Evolutionary conservation across 2,888 invertebrate species (phyloP).

Genomic region (Platycnemis pennipes): DNA sequence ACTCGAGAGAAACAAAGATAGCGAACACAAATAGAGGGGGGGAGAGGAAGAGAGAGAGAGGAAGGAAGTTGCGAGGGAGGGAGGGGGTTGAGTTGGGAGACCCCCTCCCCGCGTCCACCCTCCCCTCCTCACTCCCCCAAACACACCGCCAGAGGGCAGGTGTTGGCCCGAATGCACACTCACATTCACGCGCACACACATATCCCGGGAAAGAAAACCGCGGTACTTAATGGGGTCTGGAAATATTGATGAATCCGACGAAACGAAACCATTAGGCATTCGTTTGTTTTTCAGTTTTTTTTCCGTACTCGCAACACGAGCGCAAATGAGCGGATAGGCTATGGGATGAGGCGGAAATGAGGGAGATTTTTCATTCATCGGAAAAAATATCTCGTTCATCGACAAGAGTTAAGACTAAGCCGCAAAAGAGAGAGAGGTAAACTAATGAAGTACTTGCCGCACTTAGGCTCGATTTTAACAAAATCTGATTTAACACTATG

Average conservation of each 20-base stretch:
- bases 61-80: background rate
- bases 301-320: background rate
- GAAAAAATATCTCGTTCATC: background rate
- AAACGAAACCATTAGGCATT: background rate
- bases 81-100: background rate
- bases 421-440: background rate
- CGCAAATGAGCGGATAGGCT: background rate
- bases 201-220: constrained; percentile 10
- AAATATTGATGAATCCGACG: background rate
- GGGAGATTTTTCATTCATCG: background rate
- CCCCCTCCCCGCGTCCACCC: too few species aligned
- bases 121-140: background rate
- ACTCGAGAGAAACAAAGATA: background rate
- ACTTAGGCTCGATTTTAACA: too few species aligned
- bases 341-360: background rate
- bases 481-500: too few species aligned
- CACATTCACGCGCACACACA: background rate
- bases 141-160: background rate
- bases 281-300: background rate
- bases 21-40: background rate
- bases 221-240: background rate
- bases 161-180: background rate
- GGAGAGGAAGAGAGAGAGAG: background rate
- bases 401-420: background rate
- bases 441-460: background rate